phyloP scores from a whole-genome alignment of 2,797 vertebrate genomes.

The Epinephelus awoara region DNA sequence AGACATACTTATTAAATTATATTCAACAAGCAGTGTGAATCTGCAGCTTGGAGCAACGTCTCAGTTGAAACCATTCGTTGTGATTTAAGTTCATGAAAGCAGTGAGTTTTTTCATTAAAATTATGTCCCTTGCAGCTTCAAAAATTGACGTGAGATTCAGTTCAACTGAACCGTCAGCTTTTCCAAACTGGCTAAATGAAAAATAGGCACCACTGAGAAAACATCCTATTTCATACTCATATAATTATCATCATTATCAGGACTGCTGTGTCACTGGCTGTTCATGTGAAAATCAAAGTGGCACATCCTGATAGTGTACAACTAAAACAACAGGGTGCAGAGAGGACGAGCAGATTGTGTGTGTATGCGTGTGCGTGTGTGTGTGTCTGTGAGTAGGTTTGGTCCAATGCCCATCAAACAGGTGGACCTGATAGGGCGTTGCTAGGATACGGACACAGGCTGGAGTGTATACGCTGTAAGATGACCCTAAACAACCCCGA shows the following conservation, averaged over 20 bases:
- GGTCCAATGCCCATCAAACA: constrained; percentile 61
- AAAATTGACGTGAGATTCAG: not conserved
- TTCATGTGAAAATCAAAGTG: not conserved
- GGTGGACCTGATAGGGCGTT: constrained; percentile 69
- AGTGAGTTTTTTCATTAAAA: not conserved
- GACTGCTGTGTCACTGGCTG: not conserved
- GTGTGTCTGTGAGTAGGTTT: constrained; percentile 37
- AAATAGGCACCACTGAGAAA: not conserved
- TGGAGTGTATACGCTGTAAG: constrained; percentile 37
- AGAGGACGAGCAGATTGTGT: constrained; percentile 19
- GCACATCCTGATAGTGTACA: not conserved
- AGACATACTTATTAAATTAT: no score
- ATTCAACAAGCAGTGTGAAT: not conserved
- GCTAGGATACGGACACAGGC: constrained; percentile 70
- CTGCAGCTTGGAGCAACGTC: not conserved
- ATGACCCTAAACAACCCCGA: constrained; percentile 62
- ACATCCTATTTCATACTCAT: not conserved
- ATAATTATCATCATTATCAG: not conserved
- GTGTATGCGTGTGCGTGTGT: constrained; percentile 11
- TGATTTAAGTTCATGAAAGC: not conserved
- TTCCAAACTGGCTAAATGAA: not conserved
- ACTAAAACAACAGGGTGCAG: constrained; percentile 22
- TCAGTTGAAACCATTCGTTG: not conserved
- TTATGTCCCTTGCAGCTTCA: not conserved
- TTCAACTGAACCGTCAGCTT: not conserved